Evolutionary conservation across 2,113 vertebrate genomes (phyloP).

Genomic region (Rynchops niger): DNA sequence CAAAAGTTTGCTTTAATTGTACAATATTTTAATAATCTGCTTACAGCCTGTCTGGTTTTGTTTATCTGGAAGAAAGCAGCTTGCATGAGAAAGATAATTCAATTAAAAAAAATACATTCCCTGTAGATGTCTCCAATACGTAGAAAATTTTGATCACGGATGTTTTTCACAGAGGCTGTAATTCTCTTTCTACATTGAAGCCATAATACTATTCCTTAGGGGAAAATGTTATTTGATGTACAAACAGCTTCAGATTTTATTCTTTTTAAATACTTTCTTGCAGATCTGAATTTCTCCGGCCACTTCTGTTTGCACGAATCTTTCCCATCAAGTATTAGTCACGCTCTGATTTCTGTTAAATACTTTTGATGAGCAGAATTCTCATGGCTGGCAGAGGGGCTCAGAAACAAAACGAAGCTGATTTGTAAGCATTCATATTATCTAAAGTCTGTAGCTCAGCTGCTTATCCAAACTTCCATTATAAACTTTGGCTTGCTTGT

Average conservation of each 20-base stretch:
- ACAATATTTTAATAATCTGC: constrained; percentile 45
- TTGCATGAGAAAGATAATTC: constrained; percentile 14
- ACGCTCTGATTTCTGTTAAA: constrained; percentile 1
- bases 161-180: not conserved
- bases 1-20: constrained; percentile 31
- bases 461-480: not conserved
- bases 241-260: not conserved
- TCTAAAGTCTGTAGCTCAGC: not conserved
- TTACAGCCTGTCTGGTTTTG: constrained; percentile 52
- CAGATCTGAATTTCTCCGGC: not conserved
- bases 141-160: constrained; percentile 1
- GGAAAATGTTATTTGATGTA: not conserved
- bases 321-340: constrained; percentile 12
- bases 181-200: not conserved
- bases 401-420: not conserved
- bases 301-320: not conserved
- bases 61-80: constrained; percentile 57
- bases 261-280: not conserved
- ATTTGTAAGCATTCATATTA: not conserved
- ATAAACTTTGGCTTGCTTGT: not conserved
- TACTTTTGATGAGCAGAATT: not conserved
- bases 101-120: constrained; percentile 10
- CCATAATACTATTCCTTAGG: not conserved
- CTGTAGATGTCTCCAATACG: constrained; percentile 29
- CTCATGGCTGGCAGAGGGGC: not conserved